Evolutionary conservation across 1,140 invertebrate genomes (phyloP).

Genomic region (Drosophila tani): DNA sequence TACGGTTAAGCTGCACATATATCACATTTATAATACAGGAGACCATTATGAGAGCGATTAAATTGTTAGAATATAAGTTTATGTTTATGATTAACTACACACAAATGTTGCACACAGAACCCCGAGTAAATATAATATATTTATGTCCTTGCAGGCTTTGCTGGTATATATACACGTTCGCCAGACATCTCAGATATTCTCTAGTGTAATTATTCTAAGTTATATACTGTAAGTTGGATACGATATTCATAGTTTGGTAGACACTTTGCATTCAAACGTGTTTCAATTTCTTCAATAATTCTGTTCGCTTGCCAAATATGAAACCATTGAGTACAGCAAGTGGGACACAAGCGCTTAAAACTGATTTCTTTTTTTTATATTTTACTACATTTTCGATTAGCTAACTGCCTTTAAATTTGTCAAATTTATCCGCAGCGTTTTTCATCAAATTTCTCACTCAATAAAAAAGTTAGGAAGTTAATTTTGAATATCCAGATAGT

Average conservation of each 20-base stretch:
- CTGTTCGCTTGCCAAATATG: slow-evolving; percentile 52
- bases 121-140: slow-evolving; percentile 2
- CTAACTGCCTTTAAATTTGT: slow-evolving; percentile 58
- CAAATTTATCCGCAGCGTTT: slow-evolving; percentile 56
- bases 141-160: slow-evolving; percentile 2
- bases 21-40: slow-evolving; percentile 31
- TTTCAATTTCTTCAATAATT: slow-evolving; percentile 81
- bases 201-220: slow-evolving; percentile 20
- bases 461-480: not conserved
- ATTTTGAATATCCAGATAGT: slow-evolving; percentile 18
- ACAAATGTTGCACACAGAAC: slow-evolving; percentile 29
- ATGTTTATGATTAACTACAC: slow-evolving; percentile 34
- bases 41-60: slow-evolving; percentile 31
- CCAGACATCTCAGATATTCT: slow-evolving; percentile 1
- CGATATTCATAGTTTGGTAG: slow-evolving; percentile 74
- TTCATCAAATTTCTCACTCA: not conserved
- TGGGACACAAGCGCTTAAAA: slow-evolving; percentile 68
- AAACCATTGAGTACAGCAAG: slow-evolving; percentile 67
- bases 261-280: slow-evolving; percentile 82
- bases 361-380: slow-evolving; percentile 38
- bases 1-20: slow-evolving; percentile 36
- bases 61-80: slow-evolving; percentile 37
- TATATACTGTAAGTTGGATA: slow-evolving; percentile 54
- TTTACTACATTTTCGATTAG: slow-evolving; percentile 41
- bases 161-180: slow-evolving; percentile 16